Percentiles rank a stretch among this genome's conserved stretches.
Conservation (phyloP, 2,113 vertebrate genomes). For the Phoenicopterus ruber region DNA sequence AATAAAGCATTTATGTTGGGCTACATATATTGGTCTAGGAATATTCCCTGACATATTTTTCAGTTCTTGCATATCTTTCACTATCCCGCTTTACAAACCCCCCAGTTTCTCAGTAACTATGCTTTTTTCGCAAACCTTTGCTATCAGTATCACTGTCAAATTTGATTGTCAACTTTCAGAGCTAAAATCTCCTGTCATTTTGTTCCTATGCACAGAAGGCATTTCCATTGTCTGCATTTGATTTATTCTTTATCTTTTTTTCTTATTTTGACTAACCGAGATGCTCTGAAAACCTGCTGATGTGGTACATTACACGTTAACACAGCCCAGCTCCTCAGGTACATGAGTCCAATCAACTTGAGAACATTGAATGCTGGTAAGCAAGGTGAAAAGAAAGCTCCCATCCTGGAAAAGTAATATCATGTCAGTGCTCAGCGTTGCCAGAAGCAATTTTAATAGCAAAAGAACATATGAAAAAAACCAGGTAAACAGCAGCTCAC, state of each 20-base stretch:
- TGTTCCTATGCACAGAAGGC: neutral
- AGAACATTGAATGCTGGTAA: slow-evolving; percentile 96
- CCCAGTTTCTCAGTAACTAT: neutral
- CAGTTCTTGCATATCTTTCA: neutral
- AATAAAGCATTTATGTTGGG: neutral
- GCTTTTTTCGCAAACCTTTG: neutral
- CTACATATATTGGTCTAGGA: neutral
- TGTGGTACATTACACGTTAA: slow-evolving; percentile 97
- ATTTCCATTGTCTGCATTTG: neutral
- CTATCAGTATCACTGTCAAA: neutral
- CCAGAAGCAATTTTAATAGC: neutral
- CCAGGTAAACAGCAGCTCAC: neutral
- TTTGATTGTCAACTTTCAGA: neutral
- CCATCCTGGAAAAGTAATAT: slow-evolving; percentile 84
- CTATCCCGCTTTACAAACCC: neutral
- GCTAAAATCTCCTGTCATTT: neutral
- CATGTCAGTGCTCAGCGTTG: neutral
- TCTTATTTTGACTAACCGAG: slow-evolving; percentile 80
- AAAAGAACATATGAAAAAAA: neutral
- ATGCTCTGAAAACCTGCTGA: slow-evolving; percentile 96
- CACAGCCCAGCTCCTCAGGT: slow-evolving; percentile 97
- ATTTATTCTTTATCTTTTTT: neutral
- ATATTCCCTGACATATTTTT: neutral
- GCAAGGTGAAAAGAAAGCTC: slow-evolving; percentile 97
- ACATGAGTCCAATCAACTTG: slow-evolving; percentile 96